Conservation (phyloP, 2,888 invertebrate species). For the Nephrotoma flavescens region DNA sequence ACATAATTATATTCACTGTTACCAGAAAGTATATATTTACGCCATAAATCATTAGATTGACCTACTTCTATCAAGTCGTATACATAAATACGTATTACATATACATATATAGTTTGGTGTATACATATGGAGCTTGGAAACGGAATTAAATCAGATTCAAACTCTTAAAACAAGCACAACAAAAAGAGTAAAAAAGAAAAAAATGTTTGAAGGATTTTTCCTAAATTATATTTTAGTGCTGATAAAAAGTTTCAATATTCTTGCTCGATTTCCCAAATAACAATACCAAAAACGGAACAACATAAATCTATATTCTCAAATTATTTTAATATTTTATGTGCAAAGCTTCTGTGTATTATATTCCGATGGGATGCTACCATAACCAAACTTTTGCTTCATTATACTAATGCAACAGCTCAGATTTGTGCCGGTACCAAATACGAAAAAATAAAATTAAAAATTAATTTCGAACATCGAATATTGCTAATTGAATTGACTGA, state of each 20-base stretch:
- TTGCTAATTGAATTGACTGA: background rate
- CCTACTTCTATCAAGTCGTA: background rate
- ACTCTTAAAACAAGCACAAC: background rate
- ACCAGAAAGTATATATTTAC: background rate
- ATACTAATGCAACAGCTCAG: background rate
- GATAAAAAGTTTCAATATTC: background rate
- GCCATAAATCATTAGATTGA: background rate
- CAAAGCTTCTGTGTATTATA: background rate
- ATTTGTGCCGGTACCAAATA: background rate
- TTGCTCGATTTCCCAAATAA: background rate
- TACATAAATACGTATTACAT: background rate
- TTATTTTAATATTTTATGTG: background rate
- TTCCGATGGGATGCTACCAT: background rate
- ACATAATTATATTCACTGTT: background rate
- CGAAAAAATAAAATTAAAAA: background rate
- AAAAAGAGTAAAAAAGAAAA: background rate
- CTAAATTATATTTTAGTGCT: background rate
- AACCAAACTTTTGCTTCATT: background rate
- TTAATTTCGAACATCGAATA: background rate
- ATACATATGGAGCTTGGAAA: background rate
- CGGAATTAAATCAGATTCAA: background rate
- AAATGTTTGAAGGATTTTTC: background rate
- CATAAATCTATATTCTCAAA: background rate
- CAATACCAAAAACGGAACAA: background rate
- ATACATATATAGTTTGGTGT: background rate